phyloP scores from a whole-genome alignment of 2,888 invertebrate species.

The Tipula lateralis region DNA sequence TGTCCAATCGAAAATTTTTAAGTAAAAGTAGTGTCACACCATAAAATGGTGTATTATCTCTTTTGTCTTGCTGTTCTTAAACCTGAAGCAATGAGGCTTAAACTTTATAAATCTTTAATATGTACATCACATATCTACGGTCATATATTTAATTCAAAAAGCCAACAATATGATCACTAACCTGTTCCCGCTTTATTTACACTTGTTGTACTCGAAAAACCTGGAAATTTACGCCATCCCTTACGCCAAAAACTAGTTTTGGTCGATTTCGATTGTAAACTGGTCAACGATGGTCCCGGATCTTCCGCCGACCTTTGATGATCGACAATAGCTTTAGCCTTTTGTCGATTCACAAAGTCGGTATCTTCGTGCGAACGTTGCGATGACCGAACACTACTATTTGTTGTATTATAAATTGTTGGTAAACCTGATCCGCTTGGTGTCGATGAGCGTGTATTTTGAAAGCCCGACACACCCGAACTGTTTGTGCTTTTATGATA shows the following conservation, averaged over 20 bases:
- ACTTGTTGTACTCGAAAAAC: conserved; percentile 66
- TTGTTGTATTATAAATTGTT: conserved; percentile 32
- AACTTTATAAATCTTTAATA: no score
- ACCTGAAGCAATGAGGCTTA: no score
- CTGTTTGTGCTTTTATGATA: conserved; percentile 42
- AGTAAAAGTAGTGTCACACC: no score
- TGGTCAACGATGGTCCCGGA: conserved; percentile 44
- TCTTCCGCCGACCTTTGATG: conserved; percentile 48
- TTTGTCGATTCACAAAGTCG: conserved; percentile 28
- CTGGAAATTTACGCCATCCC: conserved; percentile 72
- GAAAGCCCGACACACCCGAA: conserved; percentile 47
- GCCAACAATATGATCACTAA: conserved; percentile 49
- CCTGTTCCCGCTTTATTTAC: conserved; percentile 64
- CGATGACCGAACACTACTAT: conserved; percentile 43
- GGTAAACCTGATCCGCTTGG: conserved; percentile 27
- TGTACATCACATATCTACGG: no score
- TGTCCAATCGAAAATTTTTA: no score
- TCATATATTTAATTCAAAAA: neutral
- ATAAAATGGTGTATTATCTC: no score
- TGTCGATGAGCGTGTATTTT: conserved; percentile 38
- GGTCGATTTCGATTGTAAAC: conserved; percentile 26
- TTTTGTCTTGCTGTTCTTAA: no score
- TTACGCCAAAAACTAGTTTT: conserved; percentile 62
- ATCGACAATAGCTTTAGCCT: conserved; percentile 41
- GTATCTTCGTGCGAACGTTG: conserved; percentile 41